Conservation (phyloP, 2,797 vertebrate genomes). For the Onychomys torridus region DNA sequence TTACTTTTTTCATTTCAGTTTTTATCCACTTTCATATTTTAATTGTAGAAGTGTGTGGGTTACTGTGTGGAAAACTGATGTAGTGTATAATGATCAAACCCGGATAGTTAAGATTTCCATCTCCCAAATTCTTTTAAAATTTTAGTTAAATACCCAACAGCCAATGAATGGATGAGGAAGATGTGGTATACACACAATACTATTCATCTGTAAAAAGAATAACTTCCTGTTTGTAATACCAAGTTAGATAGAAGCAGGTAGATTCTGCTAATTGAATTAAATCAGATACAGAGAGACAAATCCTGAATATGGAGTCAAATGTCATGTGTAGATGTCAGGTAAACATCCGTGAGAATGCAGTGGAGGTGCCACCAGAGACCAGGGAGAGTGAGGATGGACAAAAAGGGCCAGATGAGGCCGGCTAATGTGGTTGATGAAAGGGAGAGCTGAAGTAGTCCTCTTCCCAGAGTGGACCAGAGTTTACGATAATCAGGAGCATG, state of each 20-base stretch:
- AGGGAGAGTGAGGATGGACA: rapidly evolving
- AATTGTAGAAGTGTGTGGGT: neutral
- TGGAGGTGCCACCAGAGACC: rapidly evolving
- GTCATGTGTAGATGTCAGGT: neutral
- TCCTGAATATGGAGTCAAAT: no score
- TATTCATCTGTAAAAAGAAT: neutral
- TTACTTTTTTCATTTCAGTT: neutral
- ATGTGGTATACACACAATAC: neutral
- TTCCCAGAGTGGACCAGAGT: neutral
- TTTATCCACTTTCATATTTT: neutral
- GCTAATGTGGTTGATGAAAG: neutral
- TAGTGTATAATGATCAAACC: neutral
- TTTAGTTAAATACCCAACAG: neutral
- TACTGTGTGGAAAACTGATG: neutral
- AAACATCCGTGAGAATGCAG: neutral
- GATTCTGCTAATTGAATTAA: neutral
- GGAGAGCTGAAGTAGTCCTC: no score
- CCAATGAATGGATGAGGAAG: neutral
- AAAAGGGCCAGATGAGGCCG: neutral
- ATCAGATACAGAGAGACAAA: neutral
- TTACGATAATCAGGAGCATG: no score
- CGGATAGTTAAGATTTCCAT: neutral
- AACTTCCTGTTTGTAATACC: no score
- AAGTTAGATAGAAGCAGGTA: no score
- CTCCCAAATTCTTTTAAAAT: neutral